A percentile compares a stretch with the other conserved stretches of the same genome.
Conservation (phyloP, 2,888 invertebrate species). For the Timema podura region DNA sequence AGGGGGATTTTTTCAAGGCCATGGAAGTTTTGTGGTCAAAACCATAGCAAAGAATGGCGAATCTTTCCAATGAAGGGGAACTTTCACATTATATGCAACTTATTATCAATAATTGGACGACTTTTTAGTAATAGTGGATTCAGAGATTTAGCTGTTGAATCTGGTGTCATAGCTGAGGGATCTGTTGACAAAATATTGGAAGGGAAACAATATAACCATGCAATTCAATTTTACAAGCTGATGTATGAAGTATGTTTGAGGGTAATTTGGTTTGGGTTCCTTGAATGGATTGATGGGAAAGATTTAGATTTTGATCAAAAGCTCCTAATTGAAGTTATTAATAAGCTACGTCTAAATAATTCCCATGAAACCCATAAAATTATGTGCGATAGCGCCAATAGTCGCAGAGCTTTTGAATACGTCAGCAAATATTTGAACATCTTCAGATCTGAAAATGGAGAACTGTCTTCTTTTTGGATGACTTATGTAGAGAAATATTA, state of each 20-base stretch:
- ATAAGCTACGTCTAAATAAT: background rate
- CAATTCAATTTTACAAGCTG: background rate
- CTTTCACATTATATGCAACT: conserved; percentile 10
- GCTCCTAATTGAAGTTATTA: background rate
- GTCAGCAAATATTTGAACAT: background rate
- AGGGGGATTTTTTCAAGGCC: background rate
- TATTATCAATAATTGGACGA: conserved; percentile 6
- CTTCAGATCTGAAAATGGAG: background rate
- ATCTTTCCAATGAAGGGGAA: background rate
- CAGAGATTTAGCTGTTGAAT: background rate
- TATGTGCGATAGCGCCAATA: background rate
- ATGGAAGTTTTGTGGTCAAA: background rate
- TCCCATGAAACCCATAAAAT: background rate
- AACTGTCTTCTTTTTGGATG: conserved; percentile 2
- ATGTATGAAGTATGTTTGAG: background rate
- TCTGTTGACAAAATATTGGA: background rate
- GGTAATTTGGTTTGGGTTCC: conserved; percentile 2
- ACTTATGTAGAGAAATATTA: conserved; percentile 2
- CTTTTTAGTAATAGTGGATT: background rate
- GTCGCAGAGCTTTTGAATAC: background rate
- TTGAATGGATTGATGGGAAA: background rate
- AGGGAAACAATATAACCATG: background rate
- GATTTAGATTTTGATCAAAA: background rate
- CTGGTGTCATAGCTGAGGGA: background rate
- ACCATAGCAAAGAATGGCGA: background rate